Evolutionary conservation across 2,113 vertebrate species (phyloP).

Genomic region (Mus pahari): DNA sequence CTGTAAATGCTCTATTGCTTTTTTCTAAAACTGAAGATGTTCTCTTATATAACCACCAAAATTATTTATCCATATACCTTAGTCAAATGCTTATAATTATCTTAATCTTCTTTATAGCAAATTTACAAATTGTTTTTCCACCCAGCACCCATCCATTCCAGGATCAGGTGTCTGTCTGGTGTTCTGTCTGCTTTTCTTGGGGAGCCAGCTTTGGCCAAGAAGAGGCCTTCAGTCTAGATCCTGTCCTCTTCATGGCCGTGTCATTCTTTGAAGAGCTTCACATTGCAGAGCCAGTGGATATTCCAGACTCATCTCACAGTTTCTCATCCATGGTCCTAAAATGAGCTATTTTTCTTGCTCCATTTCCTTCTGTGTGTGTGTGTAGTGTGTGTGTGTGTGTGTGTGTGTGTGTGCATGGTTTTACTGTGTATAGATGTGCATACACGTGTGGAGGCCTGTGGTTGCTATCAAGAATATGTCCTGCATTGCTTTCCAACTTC

Average conservation of each 20-base stretch:
- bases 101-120: constrained; percentile 1
- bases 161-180: not conserved
- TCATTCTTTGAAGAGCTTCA: constrained; percentile 21
- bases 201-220: not conserved
- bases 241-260: not conserved
- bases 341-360: not conserved
- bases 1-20: not conserved
- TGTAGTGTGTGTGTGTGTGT: not conserved
- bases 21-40: not conserved
- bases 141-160: not conserved
- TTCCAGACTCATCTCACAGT: not conserved
- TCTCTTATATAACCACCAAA: constrained; percentile 10
- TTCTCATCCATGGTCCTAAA: not conserved
- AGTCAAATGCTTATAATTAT: not conserved
- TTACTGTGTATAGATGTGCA: not conserved
- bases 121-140: not conserved
- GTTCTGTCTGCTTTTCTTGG: not conserved
- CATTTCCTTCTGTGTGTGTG: not conserved
- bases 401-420: not conserved
- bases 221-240: not conserved
- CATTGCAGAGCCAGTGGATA: not conserved
- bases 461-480: not conserved
- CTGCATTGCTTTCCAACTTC: not conserved
- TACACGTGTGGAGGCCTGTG: not conserved
- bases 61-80: not conserved